Evolutionary conservation across 2,888 invertebrate species (phyloP), one percentile per base, ranked within the genome.

Genomic region (Drosophila helvetica): DNA sequence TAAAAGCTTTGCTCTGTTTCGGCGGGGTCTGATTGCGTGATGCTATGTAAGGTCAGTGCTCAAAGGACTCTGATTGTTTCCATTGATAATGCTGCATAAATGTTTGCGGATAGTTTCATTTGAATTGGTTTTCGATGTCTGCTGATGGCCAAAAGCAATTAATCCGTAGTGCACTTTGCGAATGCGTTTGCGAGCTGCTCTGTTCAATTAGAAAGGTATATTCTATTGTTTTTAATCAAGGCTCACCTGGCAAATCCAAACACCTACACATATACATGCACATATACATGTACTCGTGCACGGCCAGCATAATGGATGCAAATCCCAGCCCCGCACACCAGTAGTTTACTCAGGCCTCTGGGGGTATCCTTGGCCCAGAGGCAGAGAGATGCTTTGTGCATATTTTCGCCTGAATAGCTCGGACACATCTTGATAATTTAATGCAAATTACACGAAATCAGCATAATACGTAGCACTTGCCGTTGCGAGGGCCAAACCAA

Each of bases 361-460:
- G 67, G 59, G 58, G 58, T 12, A 56, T 64, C 64, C 64, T 50
- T 55, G 64, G 56, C 47, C 12, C 18, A 18, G 38, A 27, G 42
- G 33, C 42, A 33, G 5, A 56, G 53, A 19, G 38, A n/a, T 70
- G 59, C 69, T 68, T 64, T 59, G 52, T 80, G 58, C 64, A 69
- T 57, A 67, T 74, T 74, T 74, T 60, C 75, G 64, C 68, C 76
- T 69, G 46, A 80, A 74, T 56, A 74, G 68, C 72, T 68, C 74
- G 77, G 68, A 67, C 68, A 75, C 71, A 77, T 79, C 77, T 77
- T 80, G 78, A 78, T 88, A 83, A 84, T 88, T 88, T 80, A 77
- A 86, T 84, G 86, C 78, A 86, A 88, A 88, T 88, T 86, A 84
- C 74, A 72, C 66, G 71, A 76, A 83, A 84, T 84, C 86, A 84